These are phyloP conservation scores for Lasioglossum pauxillum DNA, from an alignment of 2,888 invertebrate genomes.

Conservation along the genomic window DNA sequence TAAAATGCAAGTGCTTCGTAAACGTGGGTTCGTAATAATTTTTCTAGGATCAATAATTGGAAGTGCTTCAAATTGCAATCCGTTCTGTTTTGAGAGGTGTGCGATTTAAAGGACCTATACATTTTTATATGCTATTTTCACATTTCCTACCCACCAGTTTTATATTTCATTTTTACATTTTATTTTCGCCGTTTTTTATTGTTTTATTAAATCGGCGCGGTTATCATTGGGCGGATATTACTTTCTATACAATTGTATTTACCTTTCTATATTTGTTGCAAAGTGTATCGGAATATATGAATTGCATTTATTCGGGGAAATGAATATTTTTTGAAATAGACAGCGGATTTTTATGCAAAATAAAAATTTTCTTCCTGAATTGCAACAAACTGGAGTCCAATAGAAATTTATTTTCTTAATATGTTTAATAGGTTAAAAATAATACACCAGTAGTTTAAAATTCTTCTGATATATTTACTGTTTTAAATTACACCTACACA, in stretches of 20 bases:
- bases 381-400: no score
- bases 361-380: no score
- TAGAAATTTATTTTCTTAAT: no score
- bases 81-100: not conserved
- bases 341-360: no score
- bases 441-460: no score
- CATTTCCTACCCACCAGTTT: not conserved
- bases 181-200: not conserved
- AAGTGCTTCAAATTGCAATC: no score
- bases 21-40: not conserved
- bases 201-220: not conserved
- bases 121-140: not conserved
- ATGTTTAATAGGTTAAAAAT: no score
- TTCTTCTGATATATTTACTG: no score
- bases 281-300: not conserved
- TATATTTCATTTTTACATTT: not conserved
- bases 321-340: no score
- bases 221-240: not conserved
- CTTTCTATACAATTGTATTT: not conserved
- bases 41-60: not conserved
- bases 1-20: not conserved
- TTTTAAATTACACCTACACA: no score
- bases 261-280: not conserved
- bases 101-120: not conserved
- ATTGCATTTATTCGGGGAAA: no score